Percentiles rank a stretch among this genome's conserved stretches.
phyloP scores from a whole-genome alignment of 2,888 invertebrate genomes.

The Tiphia femorata region DNA sequence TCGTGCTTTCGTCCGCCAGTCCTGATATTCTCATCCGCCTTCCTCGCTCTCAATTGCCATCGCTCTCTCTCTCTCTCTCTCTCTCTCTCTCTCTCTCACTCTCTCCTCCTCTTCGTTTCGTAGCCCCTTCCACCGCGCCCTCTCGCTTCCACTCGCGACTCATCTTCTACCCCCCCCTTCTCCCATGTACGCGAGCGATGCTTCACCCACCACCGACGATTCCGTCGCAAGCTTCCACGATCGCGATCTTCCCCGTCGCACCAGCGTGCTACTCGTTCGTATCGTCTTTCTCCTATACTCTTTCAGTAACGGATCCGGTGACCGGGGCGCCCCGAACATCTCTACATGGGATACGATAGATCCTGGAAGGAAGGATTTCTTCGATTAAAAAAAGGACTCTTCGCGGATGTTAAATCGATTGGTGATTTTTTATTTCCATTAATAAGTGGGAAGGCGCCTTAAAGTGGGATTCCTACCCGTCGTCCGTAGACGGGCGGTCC shows the following conservation, averaged over 20 bases:
- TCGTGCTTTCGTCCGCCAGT: slow-evolving; percentile 22
- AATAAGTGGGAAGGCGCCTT: too few relatives aligned
- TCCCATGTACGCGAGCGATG: slow-evolving; percentile 19
- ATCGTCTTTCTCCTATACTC: slow-evolving; percentile 40
- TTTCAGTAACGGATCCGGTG: slow-evolving; percentile 32
- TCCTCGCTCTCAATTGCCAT: not conserved
- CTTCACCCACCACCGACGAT: slow-evolving; percentile 41
- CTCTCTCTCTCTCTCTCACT: slow-evolving; percentile 10
- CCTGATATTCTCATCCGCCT: too few relatives aligned
- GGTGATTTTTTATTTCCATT: too few relatives aligned
- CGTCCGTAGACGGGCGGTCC: too few relatives aligned
- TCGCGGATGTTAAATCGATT: too few relatives aligned
- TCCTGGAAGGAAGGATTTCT: too few relatives aligned
- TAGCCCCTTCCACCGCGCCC: slow-evolving; percentile 11
- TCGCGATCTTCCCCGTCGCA: slow-evolving; percentile 41
- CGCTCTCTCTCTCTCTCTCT: not conserved
- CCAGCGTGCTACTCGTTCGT: slow-evolving; percentile 35
- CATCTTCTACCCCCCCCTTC: slow-evolving; percentile 32
- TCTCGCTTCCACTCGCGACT: slow-evolving; percentile 33
- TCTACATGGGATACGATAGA: too few relatives aligned
- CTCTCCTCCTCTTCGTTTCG: slow-evolving; percentile 6
- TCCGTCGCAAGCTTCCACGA: slow-evolving; percentile 47
- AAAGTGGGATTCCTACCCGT: too few relatives aligned
- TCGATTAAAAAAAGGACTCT: too few relatives aligned
- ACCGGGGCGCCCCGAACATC: slow-evolving; percentile 29